These are phyloP conservation scores for Madoqua kirkii DNA, from an alignment of 2,113 vertebrate species.

Conservation along the genomic window DNA sequence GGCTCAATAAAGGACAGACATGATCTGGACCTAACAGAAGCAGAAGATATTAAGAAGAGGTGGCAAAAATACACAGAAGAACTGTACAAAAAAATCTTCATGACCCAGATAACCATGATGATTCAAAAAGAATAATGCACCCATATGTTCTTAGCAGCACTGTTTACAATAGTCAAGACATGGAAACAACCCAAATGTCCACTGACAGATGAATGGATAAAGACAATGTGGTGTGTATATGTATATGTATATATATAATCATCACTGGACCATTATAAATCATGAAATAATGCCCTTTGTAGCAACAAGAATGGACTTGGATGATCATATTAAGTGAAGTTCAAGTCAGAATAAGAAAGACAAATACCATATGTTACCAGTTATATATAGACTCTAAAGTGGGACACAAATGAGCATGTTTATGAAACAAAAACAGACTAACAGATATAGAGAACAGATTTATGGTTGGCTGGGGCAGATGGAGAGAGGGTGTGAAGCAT, in stretches of 20 bases:
- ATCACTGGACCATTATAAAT: not conserved
- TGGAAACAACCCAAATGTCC: not conserved
- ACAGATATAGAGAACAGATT: not conserved
- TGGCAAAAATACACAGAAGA: too few relatives aligned
- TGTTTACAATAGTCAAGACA: not conserved
- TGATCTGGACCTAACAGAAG: too few relatives aligned
- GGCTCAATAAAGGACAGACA: too few relatives aligned
- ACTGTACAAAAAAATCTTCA: too few relatives aligned
- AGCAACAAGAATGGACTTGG: not conserved
- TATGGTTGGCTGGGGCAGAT: not conserved
- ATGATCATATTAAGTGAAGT: not conserved
- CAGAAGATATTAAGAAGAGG: too few relatives aligned
- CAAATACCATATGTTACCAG: not conserved
- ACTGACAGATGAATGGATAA: not conserved
- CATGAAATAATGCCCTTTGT: not conserved
- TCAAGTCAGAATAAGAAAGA: not conserved
- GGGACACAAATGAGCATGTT: not conserved
- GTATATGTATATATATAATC: fast-evolving
- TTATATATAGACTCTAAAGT: not conserved
- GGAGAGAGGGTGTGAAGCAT: not conserved
- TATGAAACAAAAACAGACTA: not conserved
- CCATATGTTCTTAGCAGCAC: not conserved
- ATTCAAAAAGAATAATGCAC: not conserved
- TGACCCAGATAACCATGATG: too few relatives aligned
- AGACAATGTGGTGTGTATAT: not conserved